phyloP scores from a whole-genome alignment of 2,113 vertebrate species.

The Scomber colias region DNA sequence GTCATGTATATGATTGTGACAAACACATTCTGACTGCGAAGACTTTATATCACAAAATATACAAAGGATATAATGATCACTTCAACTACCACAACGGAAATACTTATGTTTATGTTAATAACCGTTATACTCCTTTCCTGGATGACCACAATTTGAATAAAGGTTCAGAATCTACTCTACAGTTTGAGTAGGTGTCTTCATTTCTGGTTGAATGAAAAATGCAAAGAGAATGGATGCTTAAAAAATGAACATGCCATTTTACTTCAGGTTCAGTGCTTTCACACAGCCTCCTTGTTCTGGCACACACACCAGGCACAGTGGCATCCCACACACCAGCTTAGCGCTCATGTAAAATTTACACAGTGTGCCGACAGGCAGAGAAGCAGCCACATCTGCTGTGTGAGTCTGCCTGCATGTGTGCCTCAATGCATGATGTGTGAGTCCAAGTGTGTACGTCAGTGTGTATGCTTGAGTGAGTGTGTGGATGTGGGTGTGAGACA shows the following conservation, averaged over 20 bases:
- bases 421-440: conserved; percentile 21
- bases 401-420: conserved; percentile 20
- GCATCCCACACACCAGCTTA: conserved; percentile 89
- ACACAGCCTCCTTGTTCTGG: conserved; percentile 88
- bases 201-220: conserved; percentile 48
- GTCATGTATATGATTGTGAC: not conserved
- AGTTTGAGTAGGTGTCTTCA: conserved; percentile 2
- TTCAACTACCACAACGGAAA: no score
- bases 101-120: not conserved
- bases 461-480: conserved; percentile 26
- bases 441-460: conserved; percentile 17
- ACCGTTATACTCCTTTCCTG: not conserved
- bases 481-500: not conserved
- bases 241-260: conserved; percentile 86
- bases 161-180: not conserved
- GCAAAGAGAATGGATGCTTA: conserved; percentile 35
- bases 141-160: not conserved
- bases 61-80: not conserved
- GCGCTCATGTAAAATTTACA: conserved; percentile 92
- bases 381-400: conserved; percentile 75
- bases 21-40: not conserved
- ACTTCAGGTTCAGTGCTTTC: conserved; percentile 91
- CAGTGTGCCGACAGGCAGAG: conserved; percentile 61
- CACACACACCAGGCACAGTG: conserved; percentile 82
- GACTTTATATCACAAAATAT: not conserved